Conservation (phyloP, 2,113 vertebrate species). For the Mus spicilegus region DNA sequence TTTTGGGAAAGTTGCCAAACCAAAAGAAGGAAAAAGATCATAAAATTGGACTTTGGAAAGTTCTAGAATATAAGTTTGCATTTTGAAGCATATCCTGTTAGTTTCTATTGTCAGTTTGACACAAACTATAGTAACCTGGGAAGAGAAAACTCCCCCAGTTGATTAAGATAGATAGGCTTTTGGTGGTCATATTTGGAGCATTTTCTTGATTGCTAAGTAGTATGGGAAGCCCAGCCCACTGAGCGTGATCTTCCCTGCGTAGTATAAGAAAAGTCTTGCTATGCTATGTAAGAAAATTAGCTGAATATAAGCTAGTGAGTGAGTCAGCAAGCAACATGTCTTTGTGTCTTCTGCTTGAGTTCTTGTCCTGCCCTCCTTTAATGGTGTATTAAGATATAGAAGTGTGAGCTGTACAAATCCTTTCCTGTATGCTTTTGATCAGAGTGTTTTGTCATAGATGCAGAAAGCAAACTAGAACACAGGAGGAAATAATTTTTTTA, state of each 20-base stretch:
- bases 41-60: constrained; percentile 51
- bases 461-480: background rate
- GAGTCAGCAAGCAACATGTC: background rate
- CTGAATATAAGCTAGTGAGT: background rate
- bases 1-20: constrained; percentile 24
- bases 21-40: constrained; percentile 45
- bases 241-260: background rate
- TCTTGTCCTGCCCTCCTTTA: background rate
- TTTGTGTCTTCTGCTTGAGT: background rate
- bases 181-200: background rate
- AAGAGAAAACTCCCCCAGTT: background rate
- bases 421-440: background rate
- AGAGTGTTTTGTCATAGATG: background rate
- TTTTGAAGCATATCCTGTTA: background rate
- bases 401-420: background rate
- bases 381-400: background rate
- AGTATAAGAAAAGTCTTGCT: background rate
- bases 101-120: background rate
- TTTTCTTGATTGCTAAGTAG: background rate
- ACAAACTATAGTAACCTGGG: background rate
- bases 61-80: constrained; percentile 34
- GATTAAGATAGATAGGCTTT: background rate
- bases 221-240: background rate
- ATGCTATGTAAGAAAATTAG: background rate
- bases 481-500: background rate